These are phyloP conservation scores for Pristionchus entomophagus DNA, from an alignment of 2,888 invertebrate genomes.

Conservation along the genomic window DNA sequence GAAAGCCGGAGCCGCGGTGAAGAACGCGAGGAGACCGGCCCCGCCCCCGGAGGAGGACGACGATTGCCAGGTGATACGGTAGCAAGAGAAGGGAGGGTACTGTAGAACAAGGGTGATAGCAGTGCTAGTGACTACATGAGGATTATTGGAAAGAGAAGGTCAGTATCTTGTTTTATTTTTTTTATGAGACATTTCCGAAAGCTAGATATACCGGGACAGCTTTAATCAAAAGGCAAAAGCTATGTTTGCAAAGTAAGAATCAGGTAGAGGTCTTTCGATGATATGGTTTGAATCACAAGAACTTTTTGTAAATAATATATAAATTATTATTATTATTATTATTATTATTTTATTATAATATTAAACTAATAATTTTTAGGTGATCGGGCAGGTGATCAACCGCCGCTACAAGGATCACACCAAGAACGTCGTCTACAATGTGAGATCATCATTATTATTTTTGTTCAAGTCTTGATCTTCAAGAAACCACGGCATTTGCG, in stretches of 20 bases:
- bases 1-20: neutral
- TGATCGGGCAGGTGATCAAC: constrained; percentile 48
- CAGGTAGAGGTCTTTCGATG: neutral
- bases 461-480: neutral
- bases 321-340: too few species aligned
- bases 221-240: too few species aligned
- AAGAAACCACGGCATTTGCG: too few species aligned
- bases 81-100: neutral
- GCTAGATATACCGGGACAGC: too few species aligned
- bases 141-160: neutral
- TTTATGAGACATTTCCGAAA: too few species aligned
- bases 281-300: too few species aligned
- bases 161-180: neutral
- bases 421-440: constrained; percentile 66
- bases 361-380: constrained; percentile 30
- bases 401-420: constrained; percentile 64
- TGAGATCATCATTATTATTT: constrained; percentile 46
- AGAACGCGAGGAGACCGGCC: neutral
- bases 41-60: neutral
- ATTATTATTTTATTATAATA: too few species aligned
- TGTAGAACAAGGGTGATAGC: too few species aligned
- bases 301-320: too few species aligned
- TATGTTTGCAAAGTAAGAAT: neutral
- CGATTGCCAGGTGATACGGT: constrained; percentile 1
- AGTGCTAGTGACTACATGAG: too few species aligned